Evolutionary conservation across 2,113 vertebrate genomes (phyloP).

Genomic region (Zeus faber): DNA sequence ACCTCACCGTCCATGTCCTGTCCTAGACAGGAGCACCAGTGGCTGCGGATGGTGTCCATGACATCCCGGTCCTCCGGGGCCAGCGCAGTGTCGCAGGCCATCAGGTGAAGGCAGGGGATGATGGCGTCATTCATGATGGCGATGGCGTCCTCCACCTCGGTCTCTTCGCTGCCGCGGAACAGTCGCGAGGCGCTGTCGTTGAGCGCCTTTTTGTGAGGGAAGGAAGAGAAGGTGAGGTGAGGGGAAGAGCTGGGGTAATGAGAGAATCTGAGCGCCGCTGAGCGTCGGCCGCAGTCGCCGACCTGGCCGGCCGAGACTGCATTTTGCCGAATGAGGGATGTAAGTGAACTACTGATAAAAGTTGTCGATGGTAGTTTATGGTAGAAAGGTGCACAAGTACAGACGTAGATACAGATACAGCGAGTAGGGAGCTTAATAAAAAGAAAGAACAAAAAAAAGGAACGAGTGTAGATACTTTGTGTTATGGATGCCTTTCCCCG

Average conservation of each 20-base stretch:
- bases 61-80: slow-evolving; percentile 85
- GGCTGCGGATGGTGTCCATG: slow-evolving; percentile 86
- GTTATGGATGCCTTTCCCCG: too few relatives aligned
- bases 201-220: slow-evolving; percentile 72
- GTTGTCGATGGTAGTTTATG: too few relatives aligned
- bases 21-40: slow-evolving; percentile 92
- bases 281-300: too few relatives aligned
- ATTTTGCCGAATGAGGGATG: too few relatives aligned
- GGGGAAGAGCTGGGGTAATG: background rate
- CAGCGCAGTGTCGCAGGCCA: slow-evolving; percentile 76
- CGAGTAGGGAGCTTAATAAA: too few relatives aligned
- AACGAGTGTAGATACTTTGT: too few relatives aligned
- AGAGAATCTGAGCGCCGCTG: background rate
- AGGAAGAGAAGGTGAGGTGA: background rate
- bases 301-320: too few relatives aligned
- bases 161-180: slow-evolving; percentile 83
- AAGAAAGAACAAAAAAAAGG: too few relatives aligned
- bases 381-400: too few relatives aligned
- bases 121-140: slow-evolving; percentile 87
- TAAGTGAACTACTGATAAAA: too few relatives aligned
- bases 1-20: slow-evolving; percentile 89
- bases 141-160: slow-evolving; percentile 80
- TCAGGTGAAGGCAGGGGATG: slow-evolving; percentile 95
- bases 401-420: too few relatives aligned
- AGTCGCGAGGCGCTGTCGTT: slow-evolving; percentile 84